Percentiles rank a stretch among this genome's conserved stretches.
Conservation (phyloP, 2,113 vertebrate species). For the Eulemur macaco region DNA sequence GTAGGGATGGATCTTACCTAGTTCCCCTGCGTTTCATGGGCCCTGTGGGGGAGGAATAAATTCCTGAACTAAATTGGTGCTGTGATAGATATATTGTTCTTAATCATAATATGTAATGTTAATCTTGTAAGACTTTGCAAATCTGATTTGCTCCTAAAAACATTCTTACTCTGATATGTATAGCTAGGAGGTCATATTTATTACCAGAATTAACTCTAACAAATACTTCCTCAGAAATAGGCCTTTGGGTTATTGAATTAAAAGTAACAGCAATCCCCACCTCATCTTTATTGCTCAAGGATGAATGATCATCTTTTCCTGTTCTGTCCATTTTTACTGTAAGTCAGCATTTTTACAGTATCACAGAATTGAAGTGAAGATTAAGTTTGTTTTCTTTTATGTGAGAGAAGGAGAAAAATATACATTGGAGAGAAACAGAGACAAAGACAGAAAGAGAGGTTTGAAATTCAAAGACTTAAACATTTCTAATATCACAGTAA, state of each 20-base stretch:
- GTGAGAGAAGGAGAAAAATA: not conserved
- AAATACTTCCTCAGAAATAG: not conserved
- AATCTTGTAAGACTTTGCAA: not conserved
- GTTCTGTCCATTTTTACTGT: not conserved
- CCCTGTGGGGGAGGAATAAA: not conserved
- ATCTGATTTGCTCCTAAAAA: not conserved
- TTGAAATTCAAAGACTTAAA: not conserved
- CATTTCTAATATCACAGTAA: not conserved
- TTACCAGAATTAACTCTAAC: not conserved
- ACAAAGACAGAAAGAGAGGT: not conserved
- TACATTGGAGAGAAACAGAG: not conserved
- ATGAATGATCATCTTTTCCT: not conserved
- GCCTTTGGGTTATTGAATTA: not conserved
- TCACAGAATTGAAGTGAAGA: not conserved
- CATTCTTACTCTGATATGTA: not conserved
- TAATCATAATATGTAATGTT: not conserved
- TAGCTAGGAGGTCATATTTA: not conserved
- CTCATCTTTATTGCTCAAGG: not conserved
- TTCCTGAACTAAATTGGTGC: not conserved
- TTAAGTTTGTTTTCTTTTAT: not conserved
- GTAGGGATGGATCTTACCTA: not conserved
- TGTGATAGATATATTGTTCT: not conserved
- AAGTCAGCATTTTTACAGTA: not conserved
- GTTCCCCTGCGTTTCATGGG: not conserved
- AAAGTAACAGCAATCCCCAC: not conserved